Percentiles rank a stretch among this genome's conserved stretches.
phyloP scores from a whole-genome alignment of 2,888 invertebrate genomes.

The Himalopsyche tibetana region DNA sequence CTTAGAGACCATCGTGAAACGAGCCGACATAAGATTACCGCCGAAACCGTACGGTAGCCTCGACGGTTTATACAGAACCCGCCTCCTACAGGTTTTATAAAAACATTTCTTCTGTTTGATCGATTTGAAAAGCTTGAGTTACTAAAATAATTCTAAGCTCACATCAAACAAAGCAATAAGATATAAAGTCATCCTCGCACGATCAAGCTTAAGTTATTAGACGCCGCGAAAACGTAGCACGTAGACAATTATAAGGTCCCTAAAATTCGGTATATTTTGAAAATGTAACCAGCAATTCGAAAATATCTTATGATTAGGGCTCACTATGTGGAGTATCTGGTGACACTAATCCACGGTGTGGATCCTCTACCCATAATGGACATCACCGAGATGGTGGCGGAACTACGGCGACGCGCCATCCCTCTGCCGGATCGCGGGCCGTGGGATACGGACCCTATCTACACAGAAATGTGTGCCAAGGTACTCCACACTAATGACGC shows the following conservation, averaged over 20 bases:
- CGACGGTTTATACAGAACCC: conserved; percentile 80
- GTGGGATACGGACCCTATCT: conserved; percentile 89
- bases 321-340: conserved; percentile 98
- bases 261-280: conserved; percentile 6
- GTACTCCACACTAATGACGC: conserved; percentile 75
- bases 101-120: conserved; percentile 26
- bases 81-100: conserved; percentile 78
- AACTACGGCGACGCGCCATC: conserved; percentile 90
- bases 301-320: conserved; percentile 77
- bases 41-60: conserved; percentile 86
- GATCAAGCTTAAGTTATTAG: not conserved
- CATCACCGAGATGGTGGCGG: conserved; percentile 90
- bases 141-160: conserved; percentile 18
- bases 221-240: not conserved
- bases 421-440: conserved; percentile 88
- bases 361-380: conserved; percentile 94
- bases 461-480: conserved; percentile 90
- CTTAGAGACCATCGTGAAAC: conserved; percentile 87
- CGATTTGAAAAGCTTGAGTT: conserved; percentile 48
- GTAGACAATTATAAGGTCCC: not conserved
- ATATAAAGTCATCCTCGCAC: conserved; percentile 8
- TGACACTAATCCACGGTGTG: conserved; percentile 89
- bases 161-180: conserved; percentile 62
- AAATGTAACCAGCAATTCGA: conserved; percentile 14
- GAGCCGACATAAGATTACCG: conserved; percentile 85